Evolutionary conservation across 1,140 invertebrate genomes (phyloP), one percentile per base, ranked within the genome.

Genomic region (Stegodyphus dumicola): DNA sequence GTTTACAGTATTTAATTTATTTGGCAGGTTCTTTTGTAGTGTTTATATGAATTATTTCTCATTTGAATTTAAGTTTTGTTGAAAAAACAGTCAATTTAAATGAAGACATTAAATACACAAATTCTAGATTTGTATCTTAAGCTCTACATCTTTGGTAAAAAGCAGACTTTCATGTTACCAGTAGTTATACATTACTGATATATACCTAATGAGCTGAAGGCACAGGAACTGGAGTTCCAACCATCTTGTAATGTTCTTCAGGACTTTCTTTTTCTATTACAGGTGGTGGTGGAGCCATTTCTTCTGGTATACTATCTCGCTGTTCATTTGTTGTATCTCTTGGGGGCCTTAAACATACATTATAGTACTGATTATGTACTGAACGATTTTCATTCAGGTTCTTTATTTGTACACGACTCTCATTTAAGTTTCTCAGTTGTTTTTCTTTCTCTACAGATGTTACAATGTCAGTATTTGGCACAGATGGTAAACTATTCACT

Each of bases 261-360:
- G 80, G 71, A 18, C 48, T 52, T 65, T 83, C 80, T 51, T 74
- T 60, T 52, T 66, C 60, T 33, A 83, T 53, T 7, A 83, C 49
- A 15, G 81, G 81, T 33, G 81, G 81, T 15, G 81, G 81, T 17
- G 81, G 81, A 15, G 80, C 80, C 51, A 85, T 85, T 85, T 85
- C 81, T 48, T 85, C 64, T 18, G 81, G 81, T 10, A 83, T 75
- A 60, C 65, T 75, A 52, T 85, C 81, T 33, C 60, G 15, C 0
- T 75, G 13, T 9, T 1, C 65, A 11, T 17, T 52, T 64, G 15
- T 48, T n/a, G 17, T 33, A n/a, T 49, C 18, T n/a, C 18, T 48
- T 48, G 73, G 52, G 5, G 54, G 53, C 13, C 51, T 70, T 6
- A 85, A 51, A 9, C 49, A 76, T 52, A 85, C 74, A 52, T 85